Evolutionary conservation across 2,888 invertebrate species (phyloP), one percentile per base, ranked within the genome.

Genomic region (Phengaris arion): DNA sequence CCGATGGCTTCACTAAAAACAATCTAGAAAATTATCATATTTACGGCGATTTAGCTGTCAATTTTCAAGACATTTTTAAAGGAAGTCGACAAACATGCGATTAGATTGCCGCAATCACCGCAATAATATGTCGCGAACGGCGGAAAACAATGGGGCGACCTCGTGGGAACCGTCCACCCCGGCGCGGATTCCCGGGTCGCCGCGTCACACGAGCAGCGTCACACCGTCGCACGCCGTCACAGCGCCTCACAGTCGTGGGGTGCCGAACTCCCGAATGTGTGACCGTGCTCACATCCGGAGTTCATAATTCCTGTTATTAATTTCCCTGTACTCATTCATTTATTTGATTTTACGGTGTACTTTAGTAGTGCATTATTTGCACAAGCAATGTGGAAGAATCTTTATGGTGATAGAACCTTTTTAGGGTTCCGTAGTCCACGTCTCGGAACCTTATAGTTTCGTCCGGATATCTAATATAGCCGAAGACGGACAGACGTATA

Each of bases 91-190:
- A 51, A 72, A 75, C 57, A n/a, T 68, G 75, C 70, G 70, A 70
- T 89, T 87, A 88, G 89, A 89, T 88, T 88, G 86, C 83, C 77
- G 82, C 86, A 91, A 91, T 91, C 88, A 89, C 85, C 82, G 87
- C 86, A 88, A 89, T 89, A 86, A 89, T 89, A 90, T 90, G 89
- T 90, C 89, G 90, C 87, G 83, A 86, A 89, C 89, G 91, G 91
- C 90, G 91, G 89, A 90, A 90, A 85, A 88, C 89, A 91, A 90
- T 86, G 83, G 82, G 79, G 68, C 81, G 81, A 82, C 80, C 82
- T 83, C 92, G 92, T 93, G 92, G 92, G 92, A 93, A 92, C 83
- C 80, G 88, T 85, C 85, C 87, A 86, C 89, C 88, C 88, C 79
- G 85, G 84, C 89, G 88, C 89, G 85, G 88, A 85, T 78, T 85